These are phyloP conservation scores for Tricholaema leucomelas DNA, from an alignment of 2,113 vertebrate species.

Conservation along the genomic window DNA sequence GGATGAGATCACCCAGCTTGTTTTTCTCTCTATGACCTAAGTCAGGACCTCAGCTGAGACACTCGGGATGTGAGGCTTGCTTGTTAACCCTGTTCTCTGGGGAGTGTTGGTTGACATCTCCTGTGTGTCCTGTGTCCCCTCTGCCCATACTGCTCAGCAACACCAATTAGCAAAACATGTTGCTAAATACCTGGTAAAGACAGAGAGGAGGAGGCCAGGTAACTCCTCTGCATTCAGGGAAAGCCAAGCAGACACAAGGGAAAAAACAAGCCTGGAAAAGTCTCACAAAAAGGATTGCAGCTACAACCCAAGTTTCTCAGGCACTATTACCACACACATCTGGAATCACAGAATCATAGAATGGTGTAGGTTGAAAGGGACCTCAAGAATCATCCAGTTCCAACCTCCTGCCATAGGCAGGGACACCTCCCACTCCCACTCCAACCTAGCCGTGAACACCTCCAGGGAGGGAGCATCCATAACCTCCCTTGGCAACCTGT, in stretches of 20 bases:
- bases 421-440: no score
- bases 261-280: conserved; percentile 30
- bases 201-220: neutral
- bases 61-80: neutral
- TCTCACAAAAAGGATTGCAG: neutral
- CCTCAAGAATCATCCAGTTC: no score
- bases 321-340: neutral
- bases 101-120: neutral
- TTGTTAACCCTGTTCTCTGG: neutral
- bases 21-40: neutral
- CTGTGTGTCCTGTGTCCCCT: neutral
- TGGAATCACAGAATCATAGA: no score
- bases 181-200: conserved; percentile 62
- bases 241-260: neutral
- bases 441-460: no score
- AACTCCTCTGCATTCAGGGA: neutral
- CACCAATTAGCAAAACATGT: conserved; percentile 36
- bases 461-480: no score
- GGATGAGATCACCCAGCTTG: conserved; percentile 1
- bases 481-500: no score
- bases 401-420: no score
- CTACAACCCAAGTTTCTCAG: neutral
- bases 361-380: no score
- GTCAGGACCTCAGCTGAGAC: neutral
- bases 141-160: neutral